Percentiles rank a stretch among this genome's conserved stretches.
These are phyloP conservation scores for Rattus rattus DNA, from an alignment of 2,113 vertebrate species.

Conservation along the genomic window DNA sequence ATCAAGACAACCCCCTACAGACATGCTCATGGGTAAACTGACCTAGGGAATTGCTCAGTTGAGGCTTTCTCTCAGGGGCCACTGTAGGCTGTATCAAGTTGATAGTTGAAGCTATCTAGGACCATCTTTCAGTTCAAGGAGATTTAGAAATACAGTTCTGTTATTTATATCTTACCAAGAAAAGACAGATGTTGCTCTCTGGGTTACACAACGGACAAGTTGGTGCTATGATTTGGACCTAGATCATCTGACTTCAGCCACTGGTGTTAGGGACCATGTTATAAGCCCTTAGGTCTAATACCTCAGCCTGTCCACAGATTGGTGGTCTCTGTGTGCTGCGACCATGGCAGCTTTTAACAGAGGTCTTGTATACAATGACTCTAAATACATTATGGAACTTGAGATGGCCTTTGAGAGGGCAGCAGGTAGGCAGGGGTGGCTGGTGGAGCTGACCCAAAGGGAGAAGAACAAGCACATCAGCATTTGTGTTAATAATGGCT, in stretches of 20 bases:
- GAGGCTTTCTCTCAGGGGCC: background rate
- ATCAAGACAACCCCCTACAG: background rate
- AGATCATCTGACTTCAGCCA: background rate
- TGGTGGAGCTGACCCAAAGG: background rate
- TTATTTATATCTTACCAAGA: background rate
- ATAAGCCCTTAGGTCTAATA: background rate
- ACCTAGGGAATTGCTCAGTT: background rate
- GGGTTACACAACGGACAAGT: background rate
- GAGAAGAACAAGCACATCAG: background rate
- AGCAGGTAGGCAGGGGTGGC: background rate
- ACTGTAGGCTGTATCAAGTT: background rate
- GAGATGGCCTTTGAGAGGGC: background rate
- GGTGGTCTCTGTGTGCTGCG: background rate
- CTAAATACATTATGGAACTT: background rate
- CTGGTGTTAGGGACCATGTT: background rate
- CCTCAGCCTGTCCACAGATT: background rate
- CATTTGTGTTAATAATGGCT: slow-evolving; percentile 56
- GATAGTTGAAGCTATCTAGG: background rate
- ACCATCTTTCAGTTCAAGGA: background rate
- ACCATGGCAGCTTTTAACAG: background rate
- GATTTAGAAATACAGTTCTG: background rate
- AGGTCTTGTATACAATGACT: background rate
- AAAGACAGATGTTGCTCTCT: background rate
- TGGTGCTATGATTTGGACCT: slow-evolving; percentile 29
- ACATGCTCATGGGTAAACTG: too few relatives aligned